Evolutionary conservation across 1,140 invertebrate genomes (phyloP).

Genomic region (Drosophila ohnishii): DNA sequence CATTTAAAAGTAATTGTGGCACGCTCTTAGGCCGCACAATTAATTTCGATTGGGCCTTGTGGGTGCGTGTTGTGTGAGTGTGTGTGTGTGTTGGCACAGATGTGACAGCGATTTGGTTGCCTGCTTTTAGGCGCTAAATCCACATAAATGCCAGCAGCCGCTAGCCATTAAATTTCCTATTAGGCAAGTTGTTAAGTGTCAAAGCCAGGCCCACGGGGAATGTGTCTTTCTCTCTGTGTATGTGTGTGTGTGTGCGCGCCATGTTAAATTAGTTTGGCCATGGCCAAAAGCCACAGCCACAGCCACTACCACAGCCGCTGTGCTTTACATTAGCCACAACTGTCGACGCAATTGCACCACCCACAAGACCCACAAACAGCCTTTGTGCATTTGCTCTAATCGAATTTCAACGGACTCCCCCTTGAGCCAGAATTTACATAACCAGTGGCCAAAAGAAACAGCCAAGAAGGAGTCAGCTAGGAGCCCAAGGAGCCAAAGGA

Average conservation of each 20-base stretch:
- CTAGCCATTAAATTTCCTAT: slow-evolving; percentile 46
- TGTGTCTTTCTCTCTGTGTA: slow-evolving; percentile 1
- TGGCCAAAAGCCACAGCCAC: slow-evolving; percentile 22
- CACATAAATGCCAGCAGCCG: slow-evolving; percentile 43
- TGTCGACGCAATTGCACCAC: slow-evolving; percentile 23
- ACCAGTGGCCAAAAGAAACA: slow-evolving; percentile 20
- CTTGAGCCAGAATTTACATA: slow-evolving; percentile 50
- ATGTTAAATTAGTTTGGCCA: slow-evolving; percentile 37
- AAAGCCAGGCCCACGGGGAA: slow-evolving; percentile 31
- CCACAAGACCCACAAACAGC: slow-evolving; percentile 37
- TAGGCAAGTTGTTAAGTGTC: slow-evolving; percentile 57
- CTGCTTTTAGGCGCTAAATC: slow-evolving; percentile 33
- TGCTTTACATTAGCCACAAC: slow-evolving; percentile 20
- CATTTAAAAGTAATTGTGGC: slow-evolving; percentile 52
- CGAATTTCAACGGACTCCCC: slow-evolving; percentile 45
- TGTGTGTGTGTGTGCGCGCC: slow-evolving; percentile 4
- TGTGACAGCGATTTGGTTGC: slow-evolving; percentile 15
- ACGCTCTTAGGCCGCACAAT: slow-evolving; percentile 41
- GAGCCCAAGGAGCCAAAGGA: neutral
- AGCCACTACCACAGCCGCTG: neutral
- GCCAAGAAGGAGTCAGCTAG: slow-evolving; percentile 3
- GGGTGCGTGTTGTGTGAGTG: neutral
- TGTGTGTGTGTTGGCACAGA: slow-evolving; percentile 22
- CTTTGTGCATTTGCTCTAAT: slow-evolving; percentile 60
- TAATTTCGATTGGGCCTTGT: slow-evolving; percentile 22